These are phyloP conservation scores for Mercenaria mercenaria DNA, from an alignment of 1,140 invertebrate genomes.

Conservation along the genomic window DNA sequence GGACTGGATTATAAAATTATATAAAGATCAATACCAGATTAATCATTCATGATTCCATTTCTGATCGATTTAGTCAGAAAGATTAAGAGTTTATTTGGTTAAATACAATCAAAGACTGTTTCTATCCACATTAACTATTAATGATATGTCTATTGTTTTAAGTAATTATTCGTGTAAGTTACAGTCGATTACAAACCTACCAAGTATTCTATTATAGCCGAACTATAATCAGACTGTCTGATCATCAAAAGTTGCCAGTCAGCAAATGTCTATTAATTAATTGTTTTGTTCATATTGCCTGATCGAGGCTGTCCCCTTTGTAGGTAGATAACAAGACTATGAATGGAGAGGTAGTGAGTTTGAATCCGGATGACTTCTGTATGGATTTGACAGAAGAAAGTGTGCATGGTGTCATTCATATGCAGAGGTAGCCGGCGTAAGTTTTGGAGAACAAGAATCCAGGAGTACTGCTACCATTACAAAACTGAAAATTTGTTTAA, in stretches of 20 bases:
- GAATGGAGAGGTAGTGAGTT: too few relatives aligned
- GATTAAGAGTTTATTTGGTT: neutral
- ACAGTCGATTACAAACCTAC: neutral
- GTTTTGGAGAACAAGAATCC: too few relatives aligned
- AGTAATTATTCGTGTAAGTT: neutral
- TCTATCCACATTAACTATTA: slow-evolving; percentile 7
- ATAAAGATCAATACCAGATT: neutral
- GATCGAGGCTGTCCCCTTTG: too few relatives aligned
- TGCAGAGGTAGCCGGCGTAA: too few relatives aligned
- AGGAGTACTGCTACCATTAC: too few relatives aligned
- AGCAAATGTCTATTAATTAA: too few relatives aligned
- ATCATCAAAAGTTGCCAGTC: neutral
- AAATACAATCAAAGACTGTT: neutral
- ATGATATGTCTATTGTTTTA: slow-evolving; percentile 1
- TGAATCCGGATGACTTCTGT: too few relatives aligned
- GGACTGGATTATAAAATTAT: neutral
- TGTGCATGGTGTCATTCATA: too few relatives aligned
- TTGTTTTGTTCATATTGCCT: too few relatives aligned
- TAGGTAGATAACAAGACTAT: too few relatives aligned
- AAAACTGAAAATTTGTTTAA: too few relatives aligned
- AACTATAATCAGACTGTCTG: neutral
- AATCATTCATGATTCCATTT: neutral
- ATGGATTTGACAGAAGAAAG: too few relatives aligned
- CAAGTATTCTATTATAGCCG: neutral
- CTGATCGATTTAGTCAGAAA: neutral